These are phyloP conservation scores for Uropsilus gracilis DNA, from an alignment of 2,113 vertebrate genomes.

Conservation along the genomic window DNA sequence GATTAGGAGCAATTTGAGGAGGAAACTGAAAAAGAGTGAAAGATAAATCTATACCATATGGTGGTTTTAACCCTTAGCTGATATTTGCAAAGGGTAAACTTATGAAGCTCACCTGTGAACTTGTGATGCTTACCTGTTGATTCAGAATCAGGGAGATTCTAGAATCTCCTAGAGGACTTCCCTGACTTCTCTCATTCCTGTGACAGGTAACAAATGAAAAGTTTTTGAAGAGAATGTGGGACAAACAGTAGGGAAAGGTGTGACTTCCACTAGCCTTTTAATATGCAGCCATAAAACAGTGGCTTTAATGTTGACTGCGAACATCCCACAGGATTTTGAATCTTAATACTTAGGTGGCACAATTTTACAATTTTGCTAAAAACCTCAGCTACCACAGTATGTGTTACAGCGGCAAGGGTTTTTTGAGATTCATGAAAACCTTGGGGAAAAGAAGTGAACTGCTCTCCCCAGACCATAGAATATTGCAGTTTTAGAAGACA, in stretches of 20 bases:
- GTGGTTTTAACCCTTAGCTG: background rate
- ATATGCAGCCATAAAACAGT: background rate
- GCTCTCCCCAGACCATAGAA: background rate
- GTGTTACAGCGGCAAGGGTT: background rate
- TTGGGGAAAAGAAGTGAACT: background rate
- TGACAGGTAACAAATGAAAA: background rate
- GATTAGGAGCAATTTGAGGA: background rate
- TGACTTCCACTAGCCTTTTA: background rate
- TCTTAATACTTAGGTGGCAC: background rate
- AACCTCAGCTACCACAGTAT: background rate
- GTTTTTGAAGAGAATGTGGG: background rate
- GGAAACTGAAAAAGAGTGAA: background rate
- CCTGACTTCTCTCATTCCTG: too few species aligned
- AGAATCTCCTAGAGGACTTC: background rate
- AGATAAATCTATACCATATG: background rate
- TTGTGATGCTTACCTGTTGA: background rate
- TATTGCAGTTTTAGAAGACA: background rate
- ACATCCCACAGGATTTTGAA: slow-evolving; percentile 17
- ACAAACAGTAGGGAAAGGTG: background rate
- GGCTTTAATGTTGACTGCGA: background rate
- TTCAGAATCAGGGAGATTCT: background rate
- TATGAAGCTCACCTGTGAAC: too few species aligned
- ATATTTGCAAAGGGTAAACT: background rate
- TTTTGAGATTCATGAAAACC: background rate
- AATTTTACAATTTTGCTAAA: background rate